Percentiles rank a stretch among this genome's conserved stretches.
These are phyloP conservation scores for Argopecten irradians DNA, from an alignment of 1,140 invertebrate genomes.

Conservation along the genomic window DNA sequence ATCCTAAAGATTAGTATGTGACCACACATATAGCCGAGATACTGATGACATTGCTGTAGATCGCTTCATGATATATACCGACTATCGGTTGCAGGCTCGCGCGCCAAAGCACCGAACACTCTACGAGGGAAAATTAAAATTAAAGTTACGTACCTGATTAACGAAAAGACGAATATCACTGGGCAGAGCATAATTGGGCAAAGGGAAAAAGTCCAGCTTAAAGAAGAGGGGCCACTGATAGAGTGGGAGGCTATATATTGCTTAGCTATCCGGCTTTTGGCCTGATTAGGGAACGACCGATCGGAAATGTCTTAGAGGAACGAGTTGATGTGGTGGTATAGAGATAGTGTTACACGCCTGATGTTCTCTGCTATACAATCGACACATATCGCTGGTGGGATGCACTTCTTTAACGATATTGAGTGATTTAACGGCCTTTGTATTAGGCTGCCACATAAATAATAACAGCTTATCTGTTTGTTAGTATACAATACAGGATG, in stretches of 20 bases:
- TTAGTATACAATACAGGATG: too few species aligned
- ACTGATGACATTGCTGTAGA: neutral
- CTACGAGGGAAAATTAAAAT: neutral
- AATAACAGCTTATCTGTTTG: neutral
- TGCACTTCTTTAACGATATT: neutral
- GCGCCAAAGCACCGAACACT: neutral
- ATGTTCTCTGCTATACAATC: neutral
- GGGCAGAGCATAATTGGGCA: neutral
- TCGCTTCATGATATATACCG: conserved; percentile 8
- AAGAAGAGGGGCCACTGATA: neutral
- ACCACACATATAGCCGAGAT: neutral
- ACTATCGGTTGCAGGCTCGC: neutral
- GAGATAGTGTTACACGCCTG: neutral
- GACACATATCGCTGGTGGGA: neutral
- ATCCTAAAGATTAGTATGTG: neutral
- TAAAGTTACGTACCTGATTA: conserved; percentile 18
- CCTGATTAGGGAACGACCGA: conserved; percentile 4
- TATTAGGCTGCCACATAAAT: neutral
- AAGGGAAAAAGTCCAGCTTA: neutral
- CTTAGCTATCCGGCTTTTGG: neutral
- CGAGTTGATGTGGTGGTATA: neutral
- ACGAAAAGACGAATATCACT: neutral
- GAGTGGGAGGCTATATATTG: neutral
- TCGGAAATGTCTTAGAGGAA: neutral
- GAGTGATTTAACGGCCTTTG: neutral